These are phyloP conservation scores for Danionella cerebrum DNA, from an alignment of 2,113 vertebrate species.

Conservation along the genomic window DNA sequence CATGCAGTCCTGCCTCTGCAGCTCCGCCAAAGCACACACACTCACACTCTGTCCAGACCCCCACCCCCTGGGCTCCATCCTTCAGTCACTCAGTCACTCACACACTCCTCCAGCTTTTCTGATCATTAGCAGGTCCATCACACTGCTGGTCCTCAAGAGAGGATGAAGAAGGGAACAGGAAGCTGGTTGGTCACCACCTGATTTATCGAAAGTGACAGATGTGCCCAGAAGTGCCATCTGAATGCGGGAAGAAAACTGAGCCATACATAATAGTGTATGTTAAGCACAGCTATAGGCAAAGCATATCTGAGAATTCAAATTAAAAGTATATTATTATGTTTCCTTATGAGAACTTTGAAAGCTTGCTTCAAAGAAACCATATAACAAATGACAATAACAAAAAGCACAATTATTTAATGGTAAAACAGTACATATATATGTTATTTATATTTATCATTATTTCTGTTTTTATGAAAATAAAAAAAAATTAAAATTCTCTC, in stretches of 20 bases:
- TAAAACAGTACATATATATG: no score
- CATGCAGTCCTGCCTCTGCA: constrained; percentile 43
- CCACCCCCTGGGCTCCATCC: not conserved
- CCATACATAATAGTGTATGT: not conserved
- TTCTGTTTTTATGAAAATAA: no score
- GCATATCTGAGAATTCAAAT: not conserved
- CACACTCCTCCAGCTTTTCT: not conserved
- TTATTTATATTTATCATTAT: no score
- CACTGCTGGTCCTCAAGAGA: not conserved
- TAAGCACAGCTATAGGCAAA: not conserved
- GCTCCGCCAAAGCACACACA: constrained; percentile 3
- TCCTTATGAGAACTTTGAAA: no score
- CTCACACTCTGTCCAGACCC: constrained; percentile 4
- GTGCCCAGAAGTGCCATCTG: not conserved
- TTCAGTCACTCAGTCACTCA: not conserved
- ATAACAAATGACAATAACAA: not conserved
- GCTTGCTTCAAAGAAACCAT: no score
- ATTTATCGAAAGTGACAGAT: not conserved
- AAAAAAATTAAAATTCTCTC: no score
- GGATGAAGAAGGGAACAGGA: not conserved
- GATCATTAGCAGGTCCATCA: not conserved
- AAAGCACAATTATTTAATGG: no score
- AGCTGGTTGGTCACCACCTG: constrained; percentile 2
- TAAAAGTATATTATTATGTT: not conserved
- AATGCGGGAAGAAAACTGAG: no score